These are phyloP conservation scores for Anadara kagoshimensis DNA, from an alignment of 1,140 invertebrate genomes.

Conservation along the genomic window DNA sequence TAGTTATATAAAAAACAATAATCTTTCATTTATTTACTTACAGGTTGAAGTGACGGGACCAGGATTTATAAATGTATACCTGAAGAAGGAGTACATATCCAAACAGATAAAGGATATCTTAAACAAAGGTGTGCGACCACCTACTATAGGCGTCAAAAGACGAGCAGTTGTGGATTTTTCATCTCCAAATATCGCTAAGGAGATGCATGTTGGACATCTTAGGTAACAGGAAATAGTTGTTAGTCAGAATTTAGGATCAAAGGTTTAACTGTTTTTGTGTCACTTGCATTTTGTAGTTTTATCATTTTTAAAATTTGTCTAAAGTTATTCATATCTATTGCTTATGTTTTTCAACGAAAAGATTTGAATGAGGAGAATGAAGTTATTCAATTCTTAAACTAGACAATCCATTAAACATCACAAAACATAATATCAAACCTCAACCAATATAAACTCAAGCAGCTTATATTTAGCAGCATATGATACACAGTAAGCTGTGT, in stretches of 20 bases:
- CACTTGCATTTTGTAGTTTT: too few relatives aligned
- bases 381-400: neutral
- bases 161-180: constrained; percentile 96
- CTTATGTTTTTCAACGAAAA: neutral
- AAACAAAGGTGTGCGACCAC: constrained; percentile 82
- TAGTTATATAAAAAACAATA: too few relatives aligned
- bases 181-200: constrained; percentile 99
- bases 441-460: too few relatives aligned
- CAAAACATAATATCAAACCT: too few relatives aligned
- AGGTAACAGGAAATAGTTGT: constrained; percentile 73
- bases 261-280: too few relatives aligned
- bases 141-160: constrained; percentile 79
- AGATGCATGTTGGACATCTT: constrained; percentile 99
- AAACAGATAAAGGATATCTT: constrained; percentile 80
- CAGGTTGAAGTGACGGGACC: constrained; percentile 82
- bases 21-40: constrained; percentile 22
- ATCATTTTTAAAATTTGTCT: too few relatives aligned
- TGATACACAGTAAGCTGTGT: too few relatives aligned
- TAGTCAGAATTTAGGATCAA: too few relatives aligned
- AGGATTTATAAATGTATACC: constrained; percentile 96
- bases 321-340: neutral
- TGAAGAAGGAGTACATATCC: constrained; percentile 82
- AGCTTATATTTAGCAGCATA: too few relatives aligned
- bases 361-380: neutral
- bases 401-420: too few relatives aligned